These are phyloP conservation scores for Hermodice carunculata DNA, from an alignment of 2,888 invertebrate species.

Conservation along the genomic window DNA sequence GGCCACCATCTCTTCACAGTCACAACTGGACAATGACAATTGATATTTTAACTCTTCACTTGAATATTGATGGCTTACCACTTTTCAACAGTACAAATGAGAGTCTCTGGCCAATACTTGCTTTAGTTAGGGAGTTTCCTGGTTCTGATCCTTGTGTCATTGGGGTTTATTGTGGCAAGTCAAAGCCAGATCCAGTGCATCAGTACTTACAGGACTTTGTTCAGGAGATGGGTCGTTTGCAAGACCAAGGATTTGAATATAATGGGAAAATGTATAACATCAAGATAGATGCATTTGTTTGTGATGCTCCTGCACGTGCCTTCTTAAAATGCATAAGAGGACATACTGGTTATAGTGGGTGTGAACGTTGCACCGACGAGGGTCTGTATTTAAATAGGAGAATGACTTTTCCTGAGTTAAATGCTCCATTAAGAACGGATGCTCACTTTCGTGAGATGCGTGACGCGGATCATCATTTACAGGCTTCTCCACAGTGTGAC, in stretches of 20 bases:
- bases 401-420: conserved; percentile 1
- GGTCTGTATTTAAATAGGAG: too few relatives aligned
- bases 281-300: neutral
- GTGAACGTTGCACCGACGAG: too few relatives aligned
- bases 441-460: neutral
- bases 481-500: neutral
- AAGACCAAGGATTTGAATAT: neutral
- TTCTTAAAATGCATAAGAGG: neutral
- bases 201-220: conserved; percentile 1
- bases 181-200: neutral
- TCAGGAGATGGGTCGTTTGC: neutral
- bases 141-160: neutral
- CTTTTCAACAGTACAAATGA: neutral
- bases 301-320: conserved; percentile 4
- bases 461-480: neutral
- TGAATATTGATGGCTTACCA: neutral
- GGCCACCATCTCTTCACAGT: too few relatives aligned
- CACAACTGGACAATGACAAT: too few relatives aligned
- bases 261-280: neutral
- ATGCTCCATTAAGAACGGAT: neutral
- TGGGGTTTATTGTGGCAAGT: neutral
- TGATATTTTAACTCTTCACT: neutral
- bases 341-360: neutral
- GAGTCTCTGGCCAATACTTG: neutral
- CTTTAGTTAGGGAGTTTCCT: neutral